These are phyloP conservation scores for Lepidocyrtoides sp. DNA, from an alignment of 2,888 invertebrate genomes.

Conservation along the genomic window DNA sequence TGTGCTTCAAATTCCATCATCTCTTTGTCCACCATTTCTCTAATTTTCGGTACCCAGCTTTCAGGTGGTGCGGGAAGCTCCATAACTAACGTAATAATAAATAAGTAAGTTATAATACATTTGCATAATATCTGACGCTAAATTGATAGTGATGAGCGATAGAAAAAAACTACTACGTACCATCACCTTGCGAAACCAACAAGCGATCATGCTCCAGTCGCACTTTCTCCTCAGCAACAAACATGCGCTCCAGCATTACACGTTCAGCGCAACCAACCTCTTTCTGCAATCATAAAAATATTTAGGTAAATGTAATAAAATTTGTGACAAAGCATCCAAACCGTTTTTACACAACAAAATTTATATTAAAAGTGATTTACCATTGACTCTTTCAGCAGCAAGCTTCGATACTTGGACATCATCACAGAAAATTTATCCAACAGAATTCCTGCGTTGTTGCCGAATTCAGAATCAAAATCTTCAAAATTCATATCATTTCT, in stretches of 20 bases:
- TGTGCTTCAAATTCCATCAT: slow-evolving; percentile 84
- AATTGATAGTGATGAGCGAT: too few species aligned
- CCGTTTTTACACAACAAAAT: too few species aligned
- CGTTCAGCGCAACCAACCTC: slow-evolving; percentile 85
- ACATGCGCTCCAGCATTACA: slow-evolving; percentile 85
- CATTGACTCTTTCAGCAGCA: slow-evolving; percentile 85
- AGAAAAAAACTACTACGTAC: slow-evolving; percentile 74
- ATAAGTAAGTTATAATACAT: background rate
- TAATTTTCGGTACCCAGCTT: slow-evolving; percentile 83
- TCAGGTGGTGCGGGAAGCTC: slow-evolving; percentile 84
- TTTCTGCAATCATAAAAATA: slow-evolving; percentile 69
- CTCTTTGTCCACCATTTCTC: slow-evolving; percentile 84
- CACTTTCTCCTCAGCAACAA: slow-evolving; percentile 84
- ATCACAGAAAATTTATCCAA: slow-evolving; percentile 84
- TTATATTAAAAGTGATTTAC: too few species aligned
- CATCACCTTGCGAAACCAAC: slow-evolving; percentile 83
- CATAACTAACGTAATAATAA: too few species aligned
- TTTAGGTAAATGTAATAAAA: too few species aligned
- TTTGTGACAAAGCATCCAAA: too few species aligned
- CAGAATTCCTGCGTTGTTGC: slow-evolving; percentile 83
- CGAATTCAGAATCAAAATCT: slow-evolving; percentile 85
- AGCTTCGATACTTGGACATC: slow-evolving; percentile 84
- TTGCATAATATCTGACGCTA: background rate
- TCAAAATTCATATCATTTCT: slow-evolving; percentile 84
- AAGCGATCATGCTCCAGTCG: slow-evolving; percentile 81